phyloP scores from a whole-genome alignment of 2,113 vertebrate genomes.

The Grammomys surdaster region DNA sequence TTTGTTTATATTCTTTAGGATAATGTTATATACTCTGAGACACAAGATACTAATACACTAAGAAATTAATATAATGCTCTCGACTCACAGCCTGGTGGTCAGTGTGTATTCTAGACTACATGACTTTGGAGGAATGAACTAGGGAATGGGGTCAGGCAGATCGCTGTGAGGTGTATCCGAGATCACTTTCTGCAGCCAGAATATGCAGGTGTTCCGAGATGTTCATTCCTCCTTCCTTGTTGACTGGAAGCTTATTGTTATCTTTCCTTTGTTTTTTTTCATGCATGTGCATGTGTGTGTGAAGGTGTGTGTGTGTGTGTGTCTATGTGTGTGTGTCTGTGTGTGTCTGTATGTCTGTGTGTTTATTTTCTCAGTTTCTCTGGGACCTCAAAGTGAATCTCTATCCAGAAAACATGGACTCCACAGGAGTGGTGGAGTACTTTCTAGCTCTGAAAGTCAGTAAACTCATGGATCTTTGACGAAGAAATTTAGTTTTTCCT shows the following conservation, averaged over 20 bases:
- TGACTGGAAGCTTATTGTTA: background rate
- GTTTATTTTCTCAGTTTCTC: background rate
- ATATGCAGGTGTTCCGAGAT: background rate
- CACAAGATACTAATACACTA: background rate
- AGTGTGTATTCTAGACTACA: background rate
- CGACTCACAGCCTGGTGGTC: background rate
- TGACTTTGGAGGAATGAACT: background rate
- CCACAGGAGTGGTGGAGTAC: background rate
- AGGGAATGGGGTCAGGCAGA: background rate
- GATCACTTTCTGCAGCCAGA: background rate
- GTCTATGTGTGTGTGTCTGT: too few relatives aligned
- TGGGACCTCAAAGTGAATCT: background rate
- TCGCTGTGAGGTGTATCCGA: fast-evolving
- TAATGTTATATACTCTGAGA: background rate
- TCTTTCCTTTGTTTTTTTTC: background rate
- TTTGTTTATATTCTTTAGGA: constrained; percentile 33
- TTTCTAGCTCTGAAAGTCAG: constrained; percentile 30
- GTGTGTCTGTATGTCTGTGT: too few relatives aligned
- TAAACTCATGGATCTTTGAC: constrained; percentile 17
- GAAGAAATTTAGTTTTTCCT: constrained; percentile 37
- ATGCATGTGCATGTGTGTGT: too few relatives aligned
- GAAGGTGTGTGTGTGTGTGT: too few relatives aligned
- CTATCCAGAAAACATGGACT: background rate
- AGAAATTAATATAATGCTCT: background rate
- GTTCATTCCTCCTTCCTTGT: background rate